phyloP scores from a whole-genome alignment of 1,140 invertebrate species.

The Lordiphosa clarofinis region DNA sequence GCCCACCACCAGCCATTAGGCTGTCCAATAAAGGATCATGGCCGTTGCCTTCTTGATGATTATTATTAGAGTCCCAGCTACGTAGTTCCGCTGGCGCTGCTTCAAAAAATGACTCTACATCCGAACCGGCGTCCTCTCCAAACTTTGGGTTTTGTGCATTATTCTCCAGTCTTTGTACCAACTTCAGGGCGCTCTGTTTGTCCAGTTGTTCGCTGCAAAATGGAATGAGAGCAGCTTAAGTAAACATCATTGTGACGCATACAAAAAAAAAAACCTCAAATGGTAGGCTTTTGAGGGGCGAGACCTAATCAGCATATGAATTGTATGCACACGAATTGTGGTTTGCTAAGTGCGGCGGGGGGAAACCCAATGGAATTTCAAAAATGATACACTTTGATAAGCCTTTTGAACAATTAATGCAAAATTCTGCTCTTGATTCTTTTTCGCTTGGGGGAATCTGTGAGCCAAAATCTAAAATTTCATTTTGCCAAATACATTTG shows the following conservation, averaged over 20 bases:
- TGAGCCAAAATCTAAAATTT: no score
- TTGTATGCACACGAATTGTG: slow-evolving; percentile 2
- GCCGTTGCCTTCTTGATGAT: no score
- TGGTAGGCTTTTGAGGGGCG: background rate
- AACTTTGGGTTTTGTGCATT: slow-evolving; percentile 56
- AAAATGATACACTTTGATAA: no score
- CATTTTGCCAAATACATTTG: no score
- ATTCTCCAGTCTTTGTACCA: slow-evolving; percentile 69
- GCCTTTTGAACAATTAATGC: no score
- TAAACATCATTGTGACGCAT: background rate
- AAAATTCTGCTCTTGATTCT: no score
- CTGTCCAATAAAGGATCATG: no score
- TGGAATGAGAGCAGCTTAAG: background rate
- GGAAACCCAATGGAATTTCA: no score
- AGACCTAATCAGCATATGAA: slow-evolving; percentile 27
- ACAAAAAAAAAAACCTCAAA: no score
- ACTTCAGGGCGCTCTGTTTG: slow-evolving; percentile 66
- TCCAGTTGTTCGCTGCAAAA: slow-evolving; percentile 68
- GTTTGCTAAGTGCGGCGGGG: slow-evolving; percentile 1
- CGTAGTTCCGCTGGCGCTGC: slow-evolving; percentile 39
- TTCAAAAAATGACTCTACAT: slow-evolving; percentile 51
- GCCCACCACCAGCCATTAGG: slow-evolving; percentile 12
- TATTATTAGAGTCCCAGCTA: slow-evolving; percentile 24
- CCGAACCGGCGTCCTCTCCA: slow-evolving; percentile 10
- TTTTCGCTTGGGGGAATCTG: no score